phyloP scores from a whole-genome alignment of 2,797 vertebrate species.

The Microcaecilia unicolor region DNA sequence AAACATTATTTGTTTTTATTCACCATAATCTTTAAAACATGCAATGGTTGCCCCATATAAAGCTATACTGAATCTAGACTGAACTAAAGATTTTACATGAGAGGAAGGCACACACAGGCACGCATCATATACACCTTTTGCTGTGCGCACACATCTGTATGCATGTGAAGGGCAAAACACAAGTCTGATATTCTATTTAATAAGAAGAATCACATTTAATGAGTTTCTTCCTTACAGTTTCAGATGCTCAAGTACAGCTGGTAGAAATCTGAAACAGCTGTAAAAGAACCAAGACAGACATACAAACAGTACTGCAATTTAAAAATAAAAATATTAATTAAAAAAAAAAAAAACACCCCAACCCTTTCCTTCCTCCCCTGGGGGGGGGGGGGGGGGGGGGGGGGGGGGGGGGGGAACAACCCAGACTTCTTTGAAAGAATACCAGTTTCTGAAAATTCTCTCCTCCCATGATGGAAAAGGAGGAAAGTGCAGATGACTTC shows the following conservation, averaged over 20 bases:
- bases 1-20: no score
- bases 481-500: conserved; percentile 42
- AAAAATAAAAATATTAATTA: conserved; percentile 64
- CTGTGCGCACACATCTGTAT: no score
- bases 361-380: conserved; percentile 34
- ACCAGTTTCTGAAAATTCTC: conserved; percentile 53
- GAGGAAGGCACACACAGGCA: no score
- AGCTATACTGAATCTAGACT: no score
- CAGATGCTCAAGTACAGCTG: conserved; percentile 63
- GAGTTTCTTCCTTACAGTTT: conserved; percentile 61
- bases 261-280: conserved; percentile 63
- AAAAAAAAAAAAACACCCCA: conserved; percentile 48
- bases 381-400: no score
- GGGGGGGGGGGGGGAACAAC: no score
- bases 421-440: conserved; percentile 57
- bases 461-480: conserved; percentile 41
- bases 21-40: no score
- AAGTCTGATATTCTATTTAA: conserved; percentile 54
- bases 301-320: conserved; percentile 65
- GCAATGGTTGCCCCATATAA: no score
- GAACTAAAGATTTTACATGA: no score
- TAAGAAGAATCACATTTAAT: conserved; percentile 70
- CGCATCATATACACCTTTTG: no score
- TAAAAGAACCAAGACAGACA: conserved; percentile 59
- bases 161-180: no score